These are phyloP conservation scores for Campylomormyrus numenius DNA, from an alignment of 2,113 vertebrate genomes.

Conservation along the genomic window DNA sequence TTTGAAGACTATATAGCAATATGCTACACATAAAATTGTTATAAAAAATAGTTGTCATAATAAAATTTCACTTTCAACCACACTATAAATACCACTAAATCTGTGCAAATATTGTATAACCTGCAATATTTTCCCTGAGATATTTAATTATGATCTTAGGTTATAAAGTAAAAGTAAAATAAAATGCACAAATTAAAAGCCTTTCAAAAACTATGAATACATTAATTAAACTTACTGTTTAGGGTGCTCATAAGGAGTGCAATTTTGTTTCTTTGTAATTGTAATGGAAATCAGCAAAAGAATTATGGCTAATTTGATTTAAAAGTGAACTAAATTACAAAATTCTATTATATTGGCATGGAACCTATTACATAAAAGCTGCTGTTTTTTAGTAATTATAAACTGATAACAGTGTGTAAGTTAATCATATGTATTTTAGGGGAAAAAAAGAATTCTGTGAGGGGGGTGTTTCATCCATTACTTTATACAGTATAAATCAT, in stretches of 20 bases:
- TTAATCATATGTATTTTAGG: background rate
- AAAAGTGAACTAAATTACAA: background rate
- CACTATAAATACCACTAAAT: background rate
- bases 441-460: background rate
- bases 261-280: slow-evolving; percentile 9
- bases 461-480: background rate
- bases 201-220: background rate
- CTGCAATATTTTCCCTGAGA: background rate
- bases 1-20: background rate
- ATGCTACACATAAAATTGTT: background rate
- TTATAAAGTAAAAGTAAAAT: background rate
- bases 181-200: background rate
- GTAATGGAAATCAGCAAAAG: slow-evolving; percentile 1
- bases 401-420: background rate
- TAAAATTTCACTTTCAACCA: background rate
- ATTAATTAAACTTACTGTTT: background rate
- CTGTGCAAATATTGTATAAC: background rate
- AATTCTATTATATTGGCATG: background rate
- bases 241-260: background rate
- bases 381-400: slow-evolving; percentile 1
- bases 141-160: background rate
- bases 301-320: background rate
- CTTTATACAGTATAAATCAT: background rate
- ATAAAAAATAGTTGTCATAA: background rate
- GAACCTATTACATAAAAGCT: background rate